Evolutionary conservation across 2,888 invertebrate species (phyloP), one percentile per base, ranked within the genome.

Genomic region (Xanthia togata): DNA sequence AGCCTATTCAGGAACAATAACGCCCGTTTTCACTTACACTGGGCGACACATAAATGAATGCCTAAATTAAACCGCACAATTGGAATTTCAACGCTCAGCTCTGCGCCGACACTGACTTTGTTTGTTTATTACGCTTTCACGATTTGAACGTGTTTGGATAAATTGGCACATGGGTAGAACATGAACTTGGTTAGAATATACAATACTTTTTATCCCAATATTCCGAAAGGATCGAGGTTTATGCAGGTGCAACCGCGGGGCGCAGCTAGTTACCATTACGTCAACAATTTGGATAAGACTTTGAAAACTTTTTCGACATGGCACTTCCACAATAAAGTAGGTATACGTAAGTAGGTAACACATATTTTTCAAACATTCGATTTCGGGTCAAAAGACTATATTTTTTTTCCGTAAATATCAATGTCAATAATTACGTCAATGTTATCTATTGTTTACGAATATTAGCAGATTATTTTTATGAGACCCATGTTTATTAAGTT

Each of bases 361-460:
- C 35, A 31, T 53, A 53, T 47, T 70, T 73, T 70, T 8, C 35
- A 50, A 55, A 67, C 44, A 60, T 69, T 73, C 0, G 47, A 14
- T 63, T 72, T 50, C 20, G 26, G 57, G 81, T 73, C 44, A 47
- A n/a, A 26, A 65, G 76, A 65, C 77, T 60, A 35, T 31, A 5
- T 31, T 31, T 73, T 76, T 68, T 74, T 86, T 71, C 38, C 50
- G 5, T 63, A 64, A 78, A 70, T 67, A 76, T 62, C 31, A 60
- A 31, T 65, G 38, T 77, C n/a, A 63, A n/a, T 20, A 44, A 35
- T 41, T 50, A 81, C 85, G 85, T 85, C 86, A 86, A 70, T 76
- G 44, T 59, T 79, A 86, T 84, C 84, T 50, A 12, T 59, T 84
- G 64, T 78, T 78, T 84, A 69, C 38, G 41, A 63, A 57, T 53